Base-by-base conservation (phyloP, 2,113 vertebrate genomes). In the Elaphurus davidianus region DNA sequence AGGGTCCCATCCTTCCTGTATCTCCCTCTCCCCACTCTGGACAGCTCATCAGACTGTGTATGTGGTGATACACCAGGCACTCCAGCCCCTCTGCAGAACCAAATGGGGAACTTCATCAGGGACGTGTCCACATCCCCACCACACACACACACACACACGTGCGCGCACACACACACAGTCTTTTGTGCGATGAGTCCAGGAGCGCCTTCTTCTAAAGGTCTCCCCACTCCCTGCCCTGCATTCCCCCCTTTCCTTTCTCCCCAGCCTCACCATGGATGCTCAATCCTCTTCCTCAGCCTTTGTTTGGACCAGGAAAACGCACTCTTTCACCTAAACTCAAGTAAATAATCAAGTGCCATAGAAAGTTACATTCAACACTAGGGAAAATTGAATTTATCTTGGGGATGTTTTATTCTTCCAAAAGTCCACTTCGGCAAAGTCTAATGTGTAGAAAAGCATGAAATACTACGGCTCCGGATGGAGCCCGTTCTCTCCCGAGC, bases 391-490 rank as follows among this genome's bases (percentile, higher is more conserved):
- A 98, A 98, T 98, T 97, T 97, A 98, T 54, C 96, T 96, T 57
- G 91, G 92, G 96, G 97, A 93, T 96, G 85, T 85, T 95, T 93
- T 50, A 96, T 98, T 96, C 62, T 91, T 98, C 97, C 96, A 60
- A 97, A 99, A 98, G 97, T 97, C 98, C 98, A 93, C 95, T 95
- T 97, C 95, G 91, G 97, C 94, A 91, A 98, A 98, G 94, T 94
- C 93, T 97, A 98, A 97, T 88, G 97, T 87, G 94, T n/a, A 83
- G 83, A 50, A 96, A 87, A 97, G 95, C 97, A 95, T 98, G 98
- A 98, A 97, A 98, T 95, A 86, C 96, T 95, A 83, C 7, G n/a
- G 92, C 98, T 94, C 92, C 83, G 11, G 96, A 96, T 2, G 55
- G 83, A 86, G 92, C 36, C 3, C 7, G 90, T 92, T 98, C 93